Evolutionary conservation across 2,113 vertebrate genomes (phyloP), one percentile per base, ranked within the genome.

Genomic region (Nipponia nippon): DNA sequence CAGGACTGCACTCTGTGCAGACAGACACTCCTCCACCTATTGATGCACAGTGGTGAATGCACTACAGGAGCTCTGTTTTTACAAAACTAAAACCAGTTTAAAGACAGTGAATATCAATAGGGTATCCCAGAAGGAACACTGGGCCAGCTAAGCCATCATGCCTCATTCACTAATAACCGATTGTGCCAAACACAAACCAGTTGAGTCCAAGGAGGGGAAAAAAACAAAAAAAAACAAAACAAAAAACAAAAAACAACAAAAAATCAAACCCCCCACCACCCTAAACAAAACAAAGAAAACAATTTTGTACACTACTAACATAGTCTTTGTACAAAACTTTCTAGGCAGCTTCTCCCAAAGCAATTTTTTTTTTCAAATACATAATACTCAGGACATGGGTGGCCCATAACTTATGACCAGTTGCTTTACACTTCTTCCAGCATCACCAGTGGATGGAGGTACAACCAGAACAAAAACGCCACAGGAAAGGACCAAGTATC

Each of bases 1-100:
- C 34, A 72, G 56, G 70, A 65, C 22, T 4, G 6, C 23, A 27
- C 53, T 13, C 29, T 13, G 7, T n/a, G 53, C 13, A 25, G 38
- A 61, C 25, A 46, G 49, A 55, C 1, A 0, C 17, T 77, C 26
- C 38, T 65, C 32, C 20, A 80, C 11, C 40, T 27, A 30, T 7
- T 14, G 32, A 46, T 1, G 19, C 4, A 2, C 6, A 49, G 16
- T 3, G 3, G 7, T 12, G 38, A 84, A 62, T 1, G 6, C 19
- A 34, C 32, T 9, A 30, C 18, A 87, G 21, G 2, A 85, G 50
- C 42, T 84, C 27, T 9, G 3, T 34, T 73, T 53, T 42, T 56
- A 61, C 36, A 38, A 83, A 76, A 36, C 34, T 18, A 73, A 72
- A 87, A 58, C 7, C 55, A 53, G 11, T 53, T 87, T n/a, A 42